phyloP scores from a whole-genome alignment of 2,797 vertebrate species.

The Eulemur mongoz region DNA sequence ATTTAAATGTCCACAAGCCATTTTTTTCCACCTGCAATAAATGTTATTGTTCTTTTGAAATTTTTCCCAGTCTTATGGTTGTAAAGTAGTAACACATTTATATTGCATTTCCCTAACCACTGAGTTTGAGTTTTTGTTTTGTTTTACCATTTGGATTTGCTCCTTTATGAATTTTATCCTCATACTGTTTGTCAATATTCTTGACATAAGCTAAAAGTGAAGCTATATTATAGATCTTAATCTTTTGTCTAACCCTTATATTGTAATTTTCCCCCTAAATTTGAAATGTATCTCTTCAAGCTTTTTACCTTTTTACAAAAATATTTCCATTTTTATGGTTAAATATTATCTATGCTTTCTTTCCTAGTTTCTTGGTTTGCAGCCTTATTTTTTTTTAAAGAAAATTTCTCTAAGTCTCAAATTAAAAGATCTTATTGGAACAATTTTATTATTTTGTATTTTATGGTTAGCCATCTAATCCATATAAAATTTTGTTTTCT shows the following conservation, averaged over 20 bases:
- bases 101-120: constrained; percentile 46
- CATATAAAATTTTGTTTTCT: neutral
- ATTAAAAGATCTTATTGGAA: neutral
- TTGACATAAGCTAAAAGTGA: neutral
- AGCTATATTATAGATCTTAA: neutral
- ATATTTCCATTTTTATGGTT: neutral
- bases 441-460: neutral
- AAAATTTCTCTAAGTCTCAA: neutral
- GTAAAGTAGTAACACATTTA: constrained; percentile 46
- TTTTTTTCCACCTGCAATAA: constrained; percentile 59
- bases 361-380: neutral
- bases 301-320: neutral
- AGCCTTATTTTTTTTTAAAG: neutral
- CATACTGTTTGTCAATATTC: neutral
- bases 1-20: constrained; percentile 9
- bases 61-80: constrained; percentile 26
- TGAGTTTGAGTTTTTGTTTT: constrained; percentile 2
- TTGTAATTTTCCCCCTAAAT: neutral
- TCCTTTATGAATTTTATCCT: neutral
- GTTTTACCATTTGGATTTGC: neutral
- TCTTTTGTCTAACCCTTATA: neutral
- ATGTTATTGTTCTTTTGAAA: constrained; percentile 54
- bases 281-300: neutral
- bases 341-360: neutral
- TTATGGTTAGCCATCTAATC: neutral